Evolutionary conservation across 2,113 vertebrate genomes (phyloP).

Genomic region (Narcine bancroftii): DNA sequence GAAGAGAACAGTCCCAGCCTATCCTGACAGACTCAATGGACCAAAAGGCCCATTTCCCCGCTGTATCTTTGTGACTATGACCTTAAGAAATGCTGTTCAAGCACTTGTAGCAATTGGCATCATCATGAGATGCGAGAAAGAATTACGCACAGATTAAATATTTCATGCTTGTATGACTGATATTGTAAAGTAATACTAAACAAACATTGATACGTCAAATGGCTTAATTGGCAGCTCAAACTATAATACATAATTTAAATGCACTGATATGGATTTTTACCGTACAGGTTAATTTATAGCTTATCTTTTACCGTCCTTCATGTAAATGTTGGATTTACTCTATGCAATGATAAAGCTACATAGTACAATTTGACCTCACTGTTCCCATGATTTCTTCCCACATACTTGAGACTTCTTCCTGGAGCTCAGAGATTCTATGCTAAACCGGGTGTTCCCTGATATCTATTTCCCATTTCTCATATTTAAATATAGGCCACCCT

Average conservation of each 20-base stretch:
- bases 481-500: constrained; percentile 7
- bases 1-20: too few species aligned
- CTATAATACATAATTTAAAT: not conserved
- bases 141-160: not conserved
- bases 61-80: not conserved
- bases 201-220: constrained; percentile 25
- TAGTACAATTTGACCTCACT: not conserved
- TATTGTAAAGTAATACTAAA: constrained; percentile 15
- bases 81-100: not conserved
- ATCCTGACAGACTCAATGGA: too few species aligned
- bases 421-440: constrained; percentile 19
- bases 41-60: too few species aligned
- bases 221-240: not conserved
- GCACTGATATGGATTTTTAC: not conserved
- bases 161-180: not conserved
- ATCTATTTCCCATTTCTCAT: constrained; percentile 21
- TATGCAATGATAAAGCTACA: not conserved
- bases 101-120: not conserved
- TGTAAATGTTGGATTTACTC: not conserved
- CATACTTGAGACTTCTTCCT: not conserved
- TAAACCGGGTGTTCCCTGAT: not conserved
- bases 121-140: not conserved
- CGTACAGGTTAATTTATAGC: not conserved
- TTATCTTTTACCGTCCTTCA: not conserved
- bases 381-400: not conserved